phyloP scores from a whole-genome alignment of 30 jellyfish, hydroid and myxozoan species.

The Phacellophora camtschatica region DNA sequence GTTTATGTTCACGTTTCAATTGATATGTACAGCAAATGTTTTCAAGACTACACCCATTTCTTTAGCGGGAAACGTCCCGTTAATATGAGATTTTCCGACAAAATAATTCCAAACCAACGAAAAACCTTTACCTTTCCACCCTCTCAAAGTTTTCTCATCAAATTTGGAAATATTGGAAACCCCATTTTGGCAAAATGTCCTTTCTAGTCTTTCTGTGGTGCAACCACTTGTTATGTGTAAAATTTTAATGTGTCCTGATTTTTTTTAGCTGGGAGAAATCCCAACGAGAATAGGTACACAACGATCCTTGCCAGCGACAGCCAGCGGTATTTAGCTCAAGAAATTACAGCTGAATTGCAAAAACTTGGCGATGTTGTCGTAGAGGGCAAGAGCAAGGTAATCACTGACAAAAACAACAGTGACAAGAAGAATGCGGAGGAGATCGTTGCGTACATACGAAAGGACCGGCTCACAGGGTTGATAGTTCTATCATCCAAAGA shows the following conservation, averaged over 20 bases:
- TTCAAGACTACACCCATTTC: no score
- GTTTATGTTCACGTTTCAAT: no score
- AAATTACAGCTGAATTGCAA: not conserved
- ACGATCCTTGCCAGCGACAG: slow-evolving; percentile 40
- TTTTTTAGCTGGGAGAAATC: not conserved
- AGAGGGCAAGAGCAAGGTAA: slow-evolving; percentile 1
- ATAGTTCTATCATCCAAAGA: slow-evolving; percentile 55
- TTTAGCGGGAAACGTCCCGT: no score
- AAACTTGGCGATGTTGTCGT: slow-evolving; percentile 20
- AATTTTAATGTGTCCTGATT: not conserved
- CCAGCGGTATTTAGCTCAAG: slow-evolving; percentile 10
- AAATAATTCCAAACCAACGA: no score
- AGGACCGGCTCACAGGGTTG: slow-evolving; percentile 23
- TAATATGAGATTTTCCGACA: no score
- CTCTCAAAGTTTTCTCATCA: no score
- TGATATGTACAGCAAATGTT: no score
- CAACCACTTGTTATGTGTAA: not conserved
- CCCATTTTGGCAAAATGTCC: no score
- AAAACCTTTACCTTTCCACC: no score
- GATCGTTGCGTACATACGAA: slow-evolving; percentile 5
- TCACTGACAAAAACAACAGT: not conserved
- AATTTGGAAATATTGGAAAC: no score
- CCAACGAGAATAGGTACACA: slow-evolving; percentile 53
- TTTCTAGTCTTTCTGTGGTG: not conserved
- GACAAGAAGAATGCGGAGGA: slow-evolving; percentile 6